Evolutionary conservation across 2,113 vertebrate species (phyloP), one percentile per base, ranked within the genome.

Genomic region (Corythornis vintsioides): DNA sequence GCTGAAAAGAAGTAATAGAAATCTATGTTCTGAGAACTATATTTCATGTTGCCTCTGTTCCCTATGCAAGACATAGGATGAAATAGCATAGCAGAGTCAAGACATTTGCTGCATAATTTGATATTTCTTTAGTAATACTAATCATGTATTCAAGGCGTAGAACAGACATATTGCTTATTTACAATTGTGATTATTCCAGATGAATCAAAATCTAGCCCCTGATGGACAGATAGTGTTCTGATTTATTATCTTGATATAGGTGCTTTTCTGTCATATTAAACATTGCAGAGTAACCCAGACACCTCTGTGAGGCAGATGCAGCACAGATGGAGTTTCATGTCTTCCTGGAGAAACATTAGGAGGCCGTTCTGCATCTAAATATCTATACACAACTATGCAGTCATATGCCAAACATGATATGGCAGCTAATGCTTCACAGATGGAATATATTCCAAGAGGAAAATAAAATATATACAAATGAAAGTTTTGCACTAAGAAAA

Each of bases 111-210:
- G 26, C 2, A 6, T 16, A 26, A 10, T 15, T 71, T 18, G 52
- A 25, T 43, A 14, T 31, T 73, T 64, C 52, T 43, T 52, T 12
- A 52, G 14, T 12, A 29, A 53, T 20, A 60, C 28, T 83, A 77
- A 35, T 24, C 1, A 3, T 33, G 11, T 14, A 83, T 45, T 33
- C 47, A 66, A 83, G 1, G 12, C 59, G 22, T 47, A 35, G 17
- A 76, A 55, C 16, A 24, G 19, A 13, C 0, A 0, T 48, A 42
- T 20, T 50, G 6, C 9, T 64, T 63, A 26, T 80, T 64, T 43
- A 33, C 22, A 9, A 2, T 29, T 63, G 4, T 55, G 12, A 59
- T n/a, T 74, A 71, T 74, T 66, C 31, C 28, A 12, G 6, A 29
- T 61, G 4, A 89, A 74, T 45, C 9, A 42, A 75, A 74, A 85